Evolutionary conservation across 1,140 invertebrate species (phyloP), one percentile per base, ranked within the genome.

Genomic region (Drosophila nigrodunni): DNA sequence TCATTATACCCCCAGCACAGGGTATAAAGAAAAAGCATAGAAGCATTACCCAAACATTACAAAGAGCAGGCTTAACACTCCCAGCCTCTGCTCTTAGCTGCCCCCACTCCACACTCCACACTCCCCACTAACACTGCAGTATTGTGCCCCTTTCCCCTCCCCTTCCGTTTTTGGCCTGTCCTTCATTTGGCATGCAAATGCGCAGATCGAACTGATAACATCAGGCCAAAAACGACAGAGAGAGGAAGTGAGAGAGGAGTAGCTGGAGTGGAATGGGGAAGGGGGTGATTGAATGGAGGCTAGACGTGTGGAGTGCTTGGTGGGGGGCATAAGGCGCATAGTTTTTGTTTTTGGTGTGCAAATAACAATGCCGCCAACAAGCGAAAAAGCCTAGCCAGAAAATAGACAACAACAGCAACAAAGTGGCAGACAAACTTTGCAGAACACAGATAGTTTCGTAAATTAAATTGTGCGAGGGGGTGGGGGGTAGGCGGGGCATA

Each of bases 171-270:
- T 46, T 54, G 21, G 25, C 25, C 47, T 70, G 78, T 86, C 83
- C 81, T 88, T 86, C 82, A 86, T 88, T 86, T 81, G 79, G 82
- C 82, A 86, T 86, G 82, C 82, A 86, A 86, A 86, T 86, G 83
- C 82, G 83, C 82, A 88, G 82, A 86, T 86, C 82, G 82, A 86
- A 86, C 82, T 86, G 82, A 86, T 86, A 86, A 88, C 82, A 85
- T 86, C 81, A 85, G 80, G 81, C 82, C 82, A 88, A 74, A 74
- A 70, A 54, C 49, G 47, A 18, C 46, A 15, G 35, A 25, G 44
- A 2, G 13, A 15, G 3, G 21, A 13, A 25, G 30, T 7, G 7
- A 55, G 35, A 9, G 52, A 18, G 35, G 25, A 21, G 15, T 15
- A 15, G 15, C 15, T 15, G 15, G 10, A 35, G 30, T 5, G 2